Percentiles rank a stretch among this genome's conserved stretches.
These are phyloP conservation scores for Cnemophilus loriae DNA, from an alignment of 2,113 vertebrate genomes.

Conservation along the genomic window DNA sequence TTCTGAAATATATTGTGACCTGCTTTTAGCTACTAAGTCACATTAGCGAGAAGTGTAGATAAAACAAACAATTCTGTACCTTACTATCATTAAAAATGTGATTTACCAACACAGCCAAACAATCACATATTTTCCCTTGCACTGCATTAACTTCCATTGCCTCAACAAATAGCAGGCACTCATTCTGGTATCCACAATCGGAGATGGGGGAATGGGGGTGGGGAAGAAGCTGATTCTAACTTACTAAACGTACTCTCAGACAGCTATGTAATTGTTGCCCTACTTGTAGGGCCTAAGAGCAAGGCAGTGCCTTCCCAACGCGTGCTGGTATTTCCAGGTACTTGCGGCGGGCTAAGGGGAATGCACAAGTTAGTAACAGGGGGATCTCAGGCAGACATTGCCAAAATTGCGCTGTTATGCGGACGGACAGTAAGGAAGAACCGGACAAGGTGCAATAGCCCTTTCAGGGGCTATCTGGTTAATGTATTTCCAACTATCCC, in stretches of 20 bases:
- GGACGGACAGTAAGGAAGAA: rapidly evolving
- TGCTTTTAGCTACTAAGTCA: not conserved
- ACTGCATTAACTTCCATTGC: not conserved
- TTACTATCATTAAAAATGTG: not conserved
- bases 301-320: not conserved
- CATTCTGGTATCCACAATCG: rapidly evolving
- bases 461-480: rapidly evolving
- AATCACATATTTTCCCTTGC: rapidly evolving
- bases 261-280: not conserved
- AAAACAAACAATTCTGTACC: not conserved
- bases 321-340: not conserved
- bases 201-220: rapidly evolving
- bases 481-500: not conserved
- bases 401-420: rapidly evolving
- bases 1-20: not conserved
- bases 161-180: not conserved
- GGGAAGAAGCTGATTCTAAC: not conserved
- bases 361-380: rapidly evolving
- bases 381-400: rapidly evolving
- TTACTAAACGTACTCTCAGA: not conserved
- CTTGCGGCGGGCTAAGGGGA: not conserved
- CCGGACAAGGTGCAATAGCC: rapidly evolving
- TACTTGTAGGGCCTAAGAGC: not conserved
- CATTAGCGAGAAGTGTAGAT: not conserved
- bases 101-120: not conserved